Evolutionary conservation across 2,113 vertebrate genomes (phyloP), one percentile per base, ranked within the genome.

Genomic region (Corythaixoides concolor): DNA sequence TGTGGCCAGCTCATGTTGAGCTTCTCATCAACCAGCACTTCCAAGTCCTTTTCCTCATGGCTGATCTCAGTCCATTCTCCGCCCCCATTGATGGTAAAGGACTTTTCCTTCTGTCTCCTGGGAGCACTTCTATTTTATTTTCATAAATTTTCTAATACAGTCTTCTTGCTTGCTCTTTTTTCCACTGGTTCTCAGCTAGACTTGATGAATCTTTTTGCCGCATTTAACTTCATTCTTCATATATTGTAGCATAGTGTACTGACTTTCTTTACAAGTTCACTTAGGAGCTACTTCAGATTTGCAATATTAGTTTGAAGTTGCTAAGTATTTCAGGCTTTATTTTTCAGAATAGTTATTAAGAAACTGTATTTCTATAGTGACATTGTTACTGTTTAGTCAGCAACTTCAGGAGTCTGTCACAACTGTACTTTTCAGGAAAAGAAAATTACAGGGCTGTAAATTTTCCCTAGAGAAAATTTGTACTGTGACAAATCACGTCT

Each of bases 341-440:
- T 90, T 93, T 90, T 86, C 56, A 86, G 56, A 92, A 32, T 32
- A 59, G 5, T 24, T 95, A 49, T 74, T 92, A 84, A 62, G 27
- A 88, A 82, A 41, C 19, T 67, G 30, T 74, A 82, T 85, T 97
- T 94, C 88, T 93, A 24, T 63, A 70, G 37, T 74, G 62, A 83
- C 62, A 76, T 83, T 83, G 4, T 83, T 83, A 66, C 53, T 93
- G 68, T 95, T 96, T 93, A 95, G 64, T 96, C 89, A 96, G 93
- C 91, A 95, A 17, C 26, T 86, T 90, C 73, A 84, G 20, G 47
- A 95, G 35, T 35, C n/a, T 96, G 80, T 95, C 93, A 95, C 75
- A 93, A 80, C 77, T 78, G 20, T 66, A 66, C 23, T 27, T 88
- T 79, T 79, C 11, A 35, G 32, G 56, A 84, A 89, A 58, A 77